These are phyloP conservation scores for Crax fasciolata DNA, from an alignment of 2,797 vertebrate genomes.

Conservation along the genomic window DNA sequence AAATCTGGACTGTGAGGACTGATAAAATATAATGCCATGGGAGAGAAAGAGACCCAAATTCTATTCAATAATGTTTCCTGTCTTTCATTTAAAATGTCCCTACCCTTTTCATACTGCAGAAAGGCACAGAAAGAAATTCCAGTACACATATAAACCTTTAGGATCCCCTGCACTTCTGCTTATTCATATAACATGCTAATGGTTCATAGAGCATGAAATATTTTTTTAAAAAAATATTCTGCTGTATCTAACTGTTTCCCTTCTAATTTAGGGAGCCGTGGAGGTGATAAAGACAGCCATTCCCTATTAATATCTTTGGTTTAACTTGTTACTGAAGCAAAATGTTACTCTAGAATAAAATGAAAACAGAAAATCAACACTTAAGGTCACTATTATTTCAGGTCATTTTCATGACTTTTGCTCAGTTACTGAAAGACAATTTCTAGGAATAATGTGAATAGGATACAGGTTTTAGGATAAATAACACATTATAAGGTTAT, in stretches of 20 bases:
- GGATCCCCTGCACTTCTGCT: not conserved
- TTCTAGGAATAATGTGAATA: not conserved
- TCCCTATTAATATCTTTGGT: not conserved
- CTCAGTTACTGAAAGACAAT: not conserved
- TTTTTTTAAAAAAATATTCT: not conserved
- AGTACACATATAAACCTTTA: not conserved
- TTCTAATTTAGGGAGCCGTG: not conserved
- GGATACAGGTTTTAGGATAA: not conserved
- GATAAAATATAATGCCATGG: not conserved
- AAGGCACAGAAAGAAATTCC: not conserved
- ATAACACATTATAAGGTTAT: not conserved
- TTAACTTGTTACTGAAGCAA: not conserved
- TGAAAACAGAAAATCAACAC: not conserved
- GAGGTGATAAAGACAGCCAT: not conserved
- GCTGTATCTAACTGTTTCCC: not conserved
- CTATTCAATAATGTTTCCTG: not conserved
- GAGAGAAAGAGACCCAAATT: not conserved
- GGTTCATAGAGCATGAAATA: not conserved
- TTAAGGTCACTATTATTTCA: not conserved
- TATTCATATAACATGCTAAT: not conserved
- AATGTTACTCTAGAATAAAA: not conserved
- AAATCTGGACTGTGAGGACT: not conserved
- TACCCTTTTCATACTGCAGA: not conserved
- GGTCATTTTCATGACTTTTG: not conserved
- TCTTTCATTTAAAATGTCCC: not conserved